Evolutionary conservation across 2,888 invertebrate species (phyloP), one percentile per base, ranked within the genome.

Genomic region (Aleiodes testaceus): DNA sequence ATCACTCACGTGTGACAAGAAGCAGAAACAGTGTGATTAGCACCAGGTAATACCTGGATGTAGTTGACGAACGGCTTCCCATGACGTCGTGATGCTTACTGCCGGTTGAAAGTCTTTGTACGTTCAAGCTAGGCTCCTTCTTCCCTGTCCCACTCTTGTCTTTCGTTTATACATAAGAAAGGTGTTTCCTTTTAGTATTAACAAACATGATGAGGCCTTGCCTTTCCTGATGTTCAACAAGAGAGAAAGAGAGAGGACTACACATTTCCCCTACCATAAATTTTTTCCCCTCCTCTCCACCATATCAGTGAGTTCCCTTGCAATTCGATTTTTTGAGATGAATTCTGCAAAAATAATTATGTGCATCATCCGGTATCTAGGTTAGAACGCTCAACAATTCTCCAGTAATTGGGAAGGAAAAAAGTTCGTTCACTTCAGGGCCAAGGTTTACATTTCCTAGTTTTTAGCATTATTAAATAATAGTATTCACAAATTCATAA

Each of bases 81-180:
- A 63, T 63, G 63, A 44, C 45, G 63, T 22, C 63, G 20, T 63
- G 63, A 63, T 63, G 63, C 63, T 45, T 45, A 63, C 63, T 63
- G 63, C 45, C 63, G 63, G 45, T 63, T 45, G 63, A 63, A 63
- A 45, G 63, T 63, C 20, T 12, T 22, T 22, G 45, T 44, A 22
- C 45, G 63, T 44, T 47, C 63, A 63, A 63, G 63, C 63, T 45
- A 63, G 44, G 20, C 45, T 63, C 47, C 45, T 12, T 47, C 7
- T 63, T 45, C 44, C 59, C 16, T 18, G 42, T 59, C 59, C 63
- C 63, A 63, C 63, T 63, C 45, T 22, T 22, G 16, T 16, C 42
- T 59, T 18, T 59, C 18, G 59, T 63, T 47, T 44, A 45, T 45
- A 63, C 26, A 44, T 22, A 36, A 18, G 63, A 63, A 63, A 63